These are phyloP conservation scores for Leguminivora glycinivorella DNA, from an alignment of 1,140 invertebrate genomes.

Conservation along the genomic window DNA sequence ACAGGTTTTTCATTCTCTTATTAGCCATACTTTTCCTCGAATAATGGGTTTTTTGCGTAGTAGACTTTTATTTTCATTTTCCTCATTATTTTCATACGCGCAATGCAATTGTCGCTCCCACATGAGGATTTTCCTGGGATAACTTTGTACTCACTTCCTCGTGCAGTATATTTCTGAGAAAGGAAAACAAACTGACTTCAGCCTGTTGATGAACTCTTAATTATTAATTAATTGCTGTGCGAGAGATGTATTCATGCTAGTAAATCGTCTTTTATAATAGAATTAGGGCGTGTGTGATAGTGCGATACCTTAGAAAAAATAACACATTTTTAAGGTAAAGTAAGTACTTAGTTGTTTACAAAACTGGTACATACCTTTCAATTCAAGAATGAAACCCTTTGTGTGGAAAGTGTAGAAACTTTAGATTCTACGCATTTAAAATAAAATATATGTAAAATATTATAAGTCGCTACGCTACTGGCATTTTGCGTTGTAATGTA, in stretches of 20 bases:
- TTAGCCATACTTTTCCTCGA: not conserved
- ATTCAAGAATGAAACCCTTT: not conserved
- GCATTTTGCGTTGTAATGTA: not conserved
- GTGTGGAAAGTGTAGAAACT: not conserved
- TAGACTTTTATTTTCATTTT: not conserved
- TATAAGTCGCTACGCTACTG: not conserved
- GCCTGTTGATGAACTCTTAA: not conserved
- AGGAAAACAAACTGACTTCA: not conserved
- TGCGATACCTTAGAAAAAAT: too few species aligned
- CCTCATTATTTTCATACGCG: conserved; percentile 9
- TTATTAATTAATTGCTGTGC: not conserved
- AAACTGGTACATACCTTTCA: not conserved
- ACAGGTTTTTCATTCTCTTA: not conserved
- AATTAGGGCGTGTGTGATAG: too few species aligned
- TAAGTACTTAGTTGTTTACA: too few species aligned
- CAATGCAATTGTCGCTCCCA: not conserved
- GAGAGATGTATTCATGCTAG: too few species aligned
- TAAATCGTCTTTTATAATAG: not conserved
- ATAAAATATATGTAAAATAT: not conserved
- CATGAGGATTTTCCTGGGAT: not conserved
- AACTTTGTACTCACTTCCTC: not conserved
- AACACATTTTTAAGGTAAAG: too few species aligned
- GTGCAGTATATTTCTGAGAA: not conserved
- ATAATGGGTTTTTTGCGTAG: not conserved
- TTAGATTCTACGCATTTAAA: not conserved